Evolutionary conservation across 2,888 invertebrate species (phyloP).

Genomic region (Theristus sp.): DNA sequence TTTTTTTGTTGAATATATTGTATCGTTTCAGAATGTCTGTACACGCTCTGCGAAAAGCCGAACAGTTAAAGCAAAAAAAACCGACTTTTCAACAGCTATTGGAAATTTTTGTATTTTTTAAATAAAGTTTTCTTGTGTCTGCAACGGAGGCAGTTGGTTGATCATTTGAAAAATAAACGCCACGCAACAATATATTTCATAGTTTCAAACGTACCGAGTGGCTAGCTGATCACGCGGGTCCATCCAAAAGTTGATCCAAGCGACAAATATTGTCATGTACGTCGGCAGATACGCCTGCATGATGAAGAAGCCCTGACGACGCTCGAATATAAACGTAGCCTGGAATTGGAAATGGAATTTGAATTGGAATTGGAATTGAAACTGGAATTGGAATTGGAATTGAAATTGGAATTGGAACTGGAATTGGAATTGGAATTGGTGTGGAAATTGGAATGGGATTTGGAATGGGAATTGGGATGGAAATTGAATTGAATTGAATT

Average conservation of each 20-base stretch:
- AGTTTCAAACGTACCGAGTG: not conserved
- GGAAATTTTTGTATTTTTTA: no score
- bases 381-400: not conserved
- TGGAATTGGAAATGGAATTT: not conserved
- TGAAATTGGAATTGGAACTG: not conserved
- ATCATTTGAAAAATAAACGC: no score
- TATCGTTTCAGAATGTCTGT: no score
- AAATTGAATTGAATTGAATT: not conserved
- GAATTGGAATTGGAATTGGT: not conserved
- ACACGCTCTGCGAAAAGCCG: no score
- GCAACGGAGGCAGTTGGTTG: no score
- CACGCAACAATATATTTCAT: no score
- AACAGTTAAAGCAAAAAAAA: no score
- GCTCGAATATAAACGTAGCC: not conserved
- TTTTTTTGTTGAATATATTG: no score
- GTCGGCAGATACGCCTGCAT: constrained; percentile 3
- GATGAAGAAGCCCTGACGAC: constrained; percentile 1
- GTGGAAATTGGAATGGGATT: not conserved
- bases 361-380: not conserved
- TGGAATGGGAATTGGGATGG: not conserved
- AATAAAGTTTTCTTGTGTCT: no score
- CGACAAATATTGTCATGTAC: not conserved
- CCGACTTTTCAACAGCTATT: no score
- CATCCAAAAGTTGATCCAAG: constrained; percentile 3
- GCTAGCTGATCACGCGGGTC: not conserved